Evolutionary conservation across 1,140 invertebrate genomes (phyloP), one percentile per base, ranked within the genome.

Genomic region (Gryon sp.): DNA sequence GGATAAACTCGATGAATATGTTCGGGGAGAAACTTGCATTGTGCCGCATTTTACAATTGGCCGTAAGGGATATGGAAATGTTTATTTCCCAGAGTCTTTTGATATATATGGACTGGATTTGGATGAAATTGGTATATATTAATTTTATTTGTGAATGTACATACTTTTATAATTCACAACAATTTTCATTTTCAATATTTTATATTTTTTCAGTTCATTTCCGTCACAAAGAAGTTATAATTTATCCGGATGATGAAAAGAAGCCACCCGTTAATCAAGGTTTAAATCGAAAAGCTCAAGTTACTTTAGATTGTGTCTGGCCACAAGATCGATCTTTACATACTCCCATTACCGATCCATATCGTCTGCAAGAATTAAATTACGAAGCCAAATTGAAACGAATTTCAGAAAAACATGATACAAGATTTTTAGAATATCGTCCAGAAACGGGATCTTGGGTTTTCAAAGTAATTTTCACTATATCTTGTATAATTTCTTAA

Each of bases 401-500:
- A 41, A 93, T 95, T 2, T 97, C 96, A 59, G 91, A 92, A 38
- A 97, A 96, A 82, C 93, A 98, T 79, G 93, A 93, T 45, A 96
- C 96, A 0, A 92, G 93, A 41, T 99, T 99, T 84, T 92, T 98
- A 9, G 98, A 99, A 82, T 99, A 99, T 86, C 90, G 96, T 0
- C 95, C 97, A 0, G 94, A 96, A 83, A 98, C 96, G 28, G 98
- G 98, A 5, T 97, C 96, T 12, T 99, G 98, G 98, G 97, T 95
- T 20, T 96, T 95, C 78, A 94, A 94, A 84, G 94, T 95, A 53
- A 52, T 16, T 40, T 16, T 24, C 22, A 48, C 20, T 65, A 46
- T n/a, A n/a, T n/a, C n/a, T n/a, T n/a, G n/a, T n/a, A n/a, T n/a
- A n/a, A n/a, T n/a, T n/a, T n/a, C n/a, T n/a, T n/a, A n/a, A n/a